Percentiles rank a stretch among this genome's conserved stretches.
Evolutionary conservation across 2,888 invertebrate genomes (phyloP).

Genomic region (Hanleya hanleyi): DNA sequence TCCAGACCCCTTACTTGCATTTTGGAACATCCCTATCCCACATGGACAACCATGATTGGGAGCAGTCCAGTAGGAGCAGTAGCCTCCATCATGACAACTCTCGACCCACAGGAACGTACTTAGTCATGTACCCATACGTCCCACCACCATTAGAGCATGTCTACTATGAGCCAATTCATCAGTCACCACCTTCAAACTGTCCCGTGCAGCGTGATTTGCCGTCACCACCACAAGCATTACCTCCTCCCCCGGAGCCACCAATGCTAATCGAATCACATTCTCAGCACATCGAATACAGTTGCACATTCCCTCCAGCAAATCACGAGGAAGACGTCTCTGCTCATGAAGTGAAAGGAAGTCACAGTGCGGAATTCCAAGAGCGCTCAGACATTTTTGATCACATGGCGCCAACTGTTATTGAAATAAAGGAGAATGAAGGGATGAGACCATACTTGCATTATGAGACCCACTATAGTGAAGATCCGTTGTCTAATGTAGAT

Average conservation of each 20-base stretch:
- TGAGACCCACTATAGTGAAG: constrained; percentile 52
- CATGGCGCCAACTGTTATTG: not conserved
- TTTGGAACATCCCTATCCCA: no score
- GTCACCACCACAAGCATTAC: not conserved
- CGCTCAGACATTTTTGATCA: not conserved
- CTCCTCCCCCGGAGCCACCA: not conserved
- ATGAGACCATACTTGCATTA: constrained; percentile 24
- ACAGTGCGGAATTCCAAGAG: not conserved
- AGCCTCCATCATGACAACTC: not conserved
- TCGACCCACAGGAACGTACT: constrained; percentile 25
- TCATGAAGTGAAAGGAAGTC: not conserved
- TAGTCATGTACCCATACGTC: constrained; percentile 44
- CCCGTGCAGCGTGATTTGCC: not conserved
- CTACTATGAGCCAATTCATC: constrained; percentile 18
- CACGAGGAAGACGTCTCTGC: not conserved
- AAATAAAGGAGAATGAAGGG: constrained; percentile 5
- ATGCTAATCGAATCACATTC: not conserved
- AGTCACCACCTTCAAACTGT: not conserved
- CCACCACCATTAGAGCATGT: constrained; percentile 43
- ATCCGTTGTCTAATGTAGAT: constrained; percentile 40
- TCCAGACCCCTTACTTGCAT: constrained; percentile 33
- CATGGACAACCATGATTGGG: no score
- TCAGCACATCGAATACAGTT: not conserved
- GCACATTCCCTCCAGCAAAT: not conserved
- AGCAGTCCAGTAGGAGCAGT: no score